Evolutionary conservation across 2,888 invertebrate genomes (phyloP).

Genomic region (Lochmaea capreae): DNA sequence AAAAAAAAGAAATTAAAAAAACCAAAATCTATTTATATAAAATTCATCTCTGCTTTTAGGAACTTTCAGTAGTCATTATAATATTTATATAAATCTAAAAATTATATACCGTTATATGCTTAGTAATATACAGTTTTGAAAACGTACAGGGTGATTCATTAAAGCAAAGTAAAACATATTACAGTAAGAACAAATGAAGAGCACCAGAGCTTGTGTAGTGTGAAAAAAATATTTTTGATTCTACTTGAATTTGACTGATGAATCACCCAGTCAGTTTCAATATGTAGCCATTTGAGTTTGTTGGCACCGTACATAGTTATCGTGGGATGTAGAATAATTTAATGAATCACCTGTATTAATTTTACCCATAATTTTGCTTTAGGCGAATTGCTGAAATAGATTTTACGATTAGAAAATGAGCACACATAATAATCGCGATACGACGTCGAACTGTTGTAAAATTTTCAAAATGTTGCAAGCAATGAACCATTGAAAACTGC

Average conservation of each 20-base stretch:
- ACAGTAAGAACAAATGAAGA: no score
- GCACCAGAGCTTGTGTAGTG: not conserved
- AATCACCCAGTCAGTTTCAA: not conserved
- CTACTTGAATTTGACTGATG: not conserved
- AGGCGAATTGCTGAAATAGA: not conserved
- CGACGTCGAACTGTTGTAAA: slow-evolving; percentile 34
- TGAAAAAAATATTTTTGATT: not conserved
- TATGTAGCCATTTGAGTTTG: not conserved
- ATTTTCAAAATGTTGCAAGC: slow-evolving; percentile 31
- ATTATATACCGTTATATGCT: slow-evolving; percentile 24
- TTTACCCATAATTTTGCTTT: no score
- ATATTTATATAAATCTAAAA: slow-evolving; percentile 30
- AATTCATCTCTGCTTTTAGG: not conserved
- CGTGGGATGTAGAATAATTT: no score
- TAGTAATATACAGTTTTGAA: slow-evolving; percentile 22
- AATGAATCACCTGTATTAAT: not conserved
- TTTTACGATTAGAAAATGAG: no score
- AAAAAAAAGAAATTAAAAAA: not conserved
- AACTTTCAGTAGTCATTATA: slow-evolving; percentile 20
- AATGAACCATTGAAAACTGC: slow-evolving; percentile 16
- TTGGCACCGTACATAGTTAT: not conserved
- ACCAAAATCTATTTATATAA: not conserved
- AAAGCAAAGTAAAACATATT: not conserved
- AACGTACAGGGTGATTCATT: slow-evolving; percentile 9
- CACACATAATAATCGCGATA: not conserved